These are phyloP conservation scores for Ciconia maguari DNA, from an alignment of 2,113 vertebrate genomes.

Conservation along the genomic window DNA sequence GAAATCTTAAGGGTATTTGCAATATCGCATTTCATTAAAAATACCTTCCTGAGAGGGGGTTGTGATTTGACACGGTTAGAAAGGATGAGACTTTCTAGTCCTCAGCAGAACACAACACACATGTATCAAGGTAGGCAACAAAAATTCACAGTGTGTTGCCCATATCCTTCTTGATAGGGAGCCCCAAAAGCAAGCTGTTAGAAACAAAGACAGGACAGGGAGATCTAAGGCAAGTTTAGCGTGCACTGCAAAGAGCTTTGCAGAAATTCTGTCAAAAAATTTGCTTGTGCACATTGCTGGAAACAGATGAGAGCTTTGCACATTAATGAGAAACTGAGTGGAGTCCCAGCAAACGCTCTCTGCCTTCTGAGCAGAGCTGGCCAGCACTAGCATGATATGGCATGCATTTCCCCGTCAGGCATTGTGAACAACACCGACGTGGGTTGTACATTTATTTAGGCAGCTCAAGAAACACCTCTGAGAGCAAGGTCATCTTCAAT, in stretches of 20 bases:
- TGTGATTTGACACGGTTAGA: background rate
- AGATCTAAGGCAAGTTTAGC: background rate
- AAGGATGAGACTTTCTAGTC: background rate
- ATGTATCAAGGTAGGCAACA: accelerated
- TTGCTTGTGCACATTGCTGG: background rate
- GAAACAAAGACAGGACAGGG: background rate
- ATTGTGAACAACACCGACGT: accelerated
- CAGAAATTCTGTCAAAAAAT: background rate
- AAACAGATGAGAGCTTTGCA: background rate
- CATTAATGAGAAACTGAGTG: background rate
- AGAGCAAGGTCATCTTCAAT: background rate
- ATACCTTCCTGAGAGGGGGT: background rate
- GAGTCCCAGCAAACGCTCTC: background rate
- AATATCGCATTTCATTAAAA: background rate
- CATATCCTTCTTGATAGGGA: background rate
- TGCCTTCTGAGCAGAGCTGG: background rate
- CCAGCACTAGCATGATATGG: accelerated
- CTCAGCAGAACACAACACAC: background rate
- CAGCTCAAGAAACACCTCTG: background rate
- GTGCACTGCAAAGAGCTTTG: background rate
- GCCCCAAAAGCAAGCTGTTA: background rate
- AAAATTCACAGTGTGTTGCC: background rate
- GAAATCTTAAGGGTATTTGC: background rate
- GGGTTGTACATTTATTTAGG: background rate
- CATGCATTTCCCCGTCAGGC: background rate